Conservation (phyloP, 2,113 vertebrate species). For the Vicugna pacos region DNA sequence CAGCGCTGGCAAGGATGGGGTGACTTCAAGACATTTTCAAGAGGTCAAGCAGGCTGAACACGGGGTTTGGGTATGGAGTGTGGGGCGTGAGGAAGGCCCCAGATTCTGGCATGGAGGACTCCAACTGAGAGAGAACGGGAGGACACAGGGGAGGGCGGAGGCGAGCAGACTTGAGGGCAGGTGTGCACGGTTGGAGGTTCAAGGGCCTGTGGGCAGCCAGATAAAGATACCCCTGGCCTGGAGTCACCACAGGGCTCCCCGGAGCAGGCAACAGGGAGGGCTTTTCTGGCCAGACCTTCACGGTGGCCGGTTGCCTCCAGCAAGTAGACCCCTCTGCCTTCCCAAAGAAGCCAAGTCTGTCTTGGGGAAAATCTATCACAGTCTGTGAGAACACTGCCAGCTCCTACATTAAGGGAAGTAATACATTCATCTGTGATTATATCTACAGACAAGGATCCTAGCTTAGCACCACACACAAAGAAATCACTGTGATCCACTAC, state of each 20-base stretch:
- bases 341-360: not conserved
- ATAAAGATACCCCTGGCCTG: not conserved
- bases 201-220: not conserved
- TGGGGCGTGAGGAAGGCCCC: not conserved
- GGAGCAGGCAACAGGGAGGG: rapidly evolving
- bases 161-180: not conserved
- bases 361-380: not conserved
- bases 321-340: not conserved
- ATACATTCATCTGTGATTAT: not conserved
- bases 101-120: not conserved
- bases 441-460: not conserved
- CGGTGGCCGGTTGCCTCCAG: not conserved
- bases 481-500: not conserved
- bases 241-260: not conserved
- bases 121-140: rapidly evolving
- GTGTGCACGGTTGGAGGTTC: not conserved
- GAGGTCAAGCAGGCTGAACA: too few species aligned
- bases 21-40: not conserved
- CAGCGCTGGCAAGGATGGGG: not conserved
- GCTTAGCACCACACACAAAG: not conserved
- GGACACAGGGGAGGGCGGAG: not conserved
- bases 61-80: rapidly evolving
- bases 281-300: not conserved
- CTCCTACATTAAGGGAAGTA: not conserved
- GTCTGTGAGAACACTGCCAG: not conserved